Percentiles rank a stretch among this genome's conserved stretches.
Conservation (phyloP, 64 coral and sea anemone species). For the Anthopleura sola region DNA sequence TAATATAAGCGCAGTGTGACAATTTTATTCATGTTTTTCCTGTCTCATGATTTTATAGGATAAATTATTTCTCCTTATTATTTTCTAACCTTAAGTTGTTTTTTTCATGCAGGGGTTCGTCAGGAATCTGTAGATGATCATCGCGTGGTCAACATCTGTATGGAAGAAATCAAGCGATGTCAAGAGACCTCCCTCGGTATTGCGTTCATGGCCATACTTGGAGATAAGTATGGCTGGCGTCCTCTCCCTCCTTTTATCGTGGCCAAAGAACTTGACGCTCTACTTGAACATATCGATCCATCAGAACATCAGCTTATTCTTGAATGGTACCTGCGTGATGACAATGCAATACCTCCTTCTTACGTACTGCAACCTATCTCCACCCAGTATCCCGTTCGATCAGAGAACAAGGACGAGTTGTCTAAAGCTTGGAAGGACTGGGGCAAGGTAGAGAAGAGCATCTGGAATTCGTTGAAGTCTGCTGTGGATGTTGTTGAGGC, state of each 20-base stretch:
- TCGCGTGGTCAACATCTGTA: conserved; percentile 43
- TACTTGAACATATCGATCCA: conserved; percentile 22
- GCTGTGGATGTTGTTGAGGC: conserved; percentile 23
- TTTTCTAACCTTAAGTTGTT: too few species aligned
- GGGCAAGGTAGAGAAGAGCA: conserved; percentile 24
- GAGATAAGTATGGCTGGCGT: conserved; percentile 55
- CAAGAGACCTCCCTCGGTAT: conserved; percentile 48
- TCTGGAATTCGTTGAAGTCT: conserved; percentile 26
- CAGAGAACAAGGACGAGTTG: conserved; percentile 16
- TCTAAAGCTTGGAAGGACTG: conserved; percentile 39
- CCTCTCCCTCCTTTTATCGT: conserved; percentile 29
- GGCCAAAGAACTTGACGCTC: conserved; percentile 28
- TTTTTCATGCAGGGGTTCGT: conserved; percentile 61
- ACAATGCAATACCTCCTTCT: conserved; percentile 30
- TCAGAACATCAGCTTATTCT: conserved; percentile 16
- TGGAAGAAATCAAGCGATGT: conserved; percentile 67
- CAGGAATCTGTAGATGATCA: conserved; percentile 60
- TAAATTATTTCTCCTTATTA: too few species aligned
- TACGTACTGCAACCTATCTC: conserved; percentile 44
- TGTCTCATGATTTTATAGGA: too few species aligned
- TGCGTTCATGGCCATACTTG: conserved; percentile 47
- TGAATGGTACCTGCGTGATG: conserved; percentile 39
- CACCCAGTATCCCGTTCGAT: conserved; percentile 36
- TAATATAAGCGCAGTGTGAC: too few species aligned
- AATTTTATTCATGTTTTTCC: too few species aligned